Conservation (phyloP, 2,888 invertebrate genomes). For the Acanthococcus lagerstroemiae region DNA sequence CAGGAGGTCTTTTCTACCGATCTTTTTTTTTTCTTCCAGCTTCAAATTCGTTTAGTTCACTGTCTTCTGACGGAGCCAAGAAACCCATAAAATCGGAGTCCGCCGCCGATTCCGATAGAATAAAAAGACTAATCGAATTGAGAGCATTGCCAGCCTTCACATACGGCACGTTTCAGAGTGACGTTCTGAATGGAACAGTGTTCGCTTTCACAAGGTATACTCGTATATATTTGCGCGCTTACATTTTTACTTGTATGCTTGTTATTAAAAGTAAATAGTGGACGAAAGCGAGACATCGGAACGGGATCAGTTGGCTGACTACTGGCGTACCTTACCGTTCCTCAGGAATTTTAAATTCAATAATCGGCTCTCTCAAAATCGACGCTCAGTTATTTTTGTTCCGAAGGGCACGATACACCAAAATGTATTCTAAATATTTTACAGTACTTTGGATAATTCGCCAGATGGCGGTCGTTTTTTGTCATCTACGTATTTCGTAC, state of each 20-base stretch:
- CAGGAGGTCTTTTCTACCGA: background rate
- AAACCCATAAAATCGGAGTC: background rate
- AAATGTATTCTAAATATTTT: too few relatives aligned
- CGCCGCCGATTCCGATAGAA: background rate
- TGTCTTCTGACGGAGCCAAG: background rate
- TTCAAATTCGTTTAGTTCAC: background rate
- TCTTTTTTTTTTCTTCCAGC: background rate
- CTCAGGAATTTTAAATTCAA: too few relatives aligned
- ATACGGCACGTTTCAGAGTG: background rate
- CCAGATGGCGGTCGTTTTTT: too few relatives aligned
- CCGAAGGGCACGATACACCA: too few relatives aligned
- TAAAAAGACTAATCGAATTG: constrained; percentile 1
- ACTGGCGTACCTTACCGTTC: too few relatives aligned
- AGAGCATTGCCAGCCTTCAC: background rate
- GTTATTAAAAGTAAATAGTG: background rate
- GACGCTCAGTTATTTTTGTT: too few relatives aligned
- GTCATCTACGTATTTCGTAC: too few relatives aligned
- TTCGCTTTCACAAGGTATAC: constrained; percentile 21
- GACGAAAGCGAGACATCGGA: background rate
- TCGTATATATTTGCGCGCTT: background rate
- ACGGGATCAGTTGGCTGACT: too few relatives aligned
- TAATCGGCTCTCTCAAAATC: too few relatives aligned
- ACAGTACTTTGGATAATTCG: too few relatives aligned
- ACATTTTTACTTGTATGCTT: background rate
- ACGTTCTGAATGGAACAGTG: background rate